phyloP scores from a whole-genome alignment of 2,797 vertebrate genomes.

The Darevskia nairensis region DNA sequence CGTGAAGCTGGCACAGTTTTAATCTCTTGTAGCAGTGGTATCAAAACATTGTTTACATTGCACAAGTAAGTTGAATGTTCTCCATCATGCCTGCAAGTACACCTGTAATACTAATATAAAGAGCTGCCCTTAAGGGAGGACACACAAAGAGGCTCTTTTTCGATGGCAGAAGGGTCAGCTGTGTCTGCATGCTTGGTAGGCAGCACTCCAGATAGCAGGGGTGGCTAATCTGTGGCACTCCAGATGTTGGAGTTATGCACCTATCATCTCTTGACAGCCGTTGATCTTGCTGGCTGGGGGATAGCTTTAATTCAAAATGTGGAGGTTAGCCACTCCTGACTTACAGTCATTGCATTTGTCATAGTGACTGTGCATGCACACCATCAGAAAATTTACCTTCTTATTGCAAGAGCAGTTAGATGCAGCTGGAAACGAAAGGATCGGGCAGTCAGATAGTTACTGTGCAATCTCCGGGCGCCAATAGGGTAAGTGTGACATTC shows the following conservation, averaged over 20 bases:
- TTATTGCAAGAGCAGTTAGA: conserved; percentile 6
- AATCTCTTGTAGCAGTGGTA: background rate
- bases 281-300: background rate
- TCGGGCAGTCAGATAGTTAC: background rate
- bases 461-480: background rate
- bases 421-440: background rate
- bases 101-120: background rate
- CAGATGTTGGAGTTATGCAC: background rate
- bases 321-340: background rate
- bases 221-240: background rate
- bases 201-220: background rate
- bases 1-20: background rate
- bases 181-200: background rate
- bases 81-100: background rate
- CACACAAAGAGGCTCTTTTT: background rate
- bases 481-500: background rate
- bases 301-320: background rate
- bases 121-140: background rate
- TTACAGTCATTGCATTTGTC: background rate
- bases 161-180: background rate
- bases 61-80: too few relatives aligned
- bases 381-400: background rate
- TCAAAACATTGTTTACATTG: background rate
- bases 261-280: background rate
- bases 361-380: background rate